A percentile compares a stretch with the other conserved stretches of the same genome.
These are phyloP conservation scores for Lottia scabra DNA, from an alignment of 2,888 invertebrate genomes.

Conservation along the genomic window DNA sequence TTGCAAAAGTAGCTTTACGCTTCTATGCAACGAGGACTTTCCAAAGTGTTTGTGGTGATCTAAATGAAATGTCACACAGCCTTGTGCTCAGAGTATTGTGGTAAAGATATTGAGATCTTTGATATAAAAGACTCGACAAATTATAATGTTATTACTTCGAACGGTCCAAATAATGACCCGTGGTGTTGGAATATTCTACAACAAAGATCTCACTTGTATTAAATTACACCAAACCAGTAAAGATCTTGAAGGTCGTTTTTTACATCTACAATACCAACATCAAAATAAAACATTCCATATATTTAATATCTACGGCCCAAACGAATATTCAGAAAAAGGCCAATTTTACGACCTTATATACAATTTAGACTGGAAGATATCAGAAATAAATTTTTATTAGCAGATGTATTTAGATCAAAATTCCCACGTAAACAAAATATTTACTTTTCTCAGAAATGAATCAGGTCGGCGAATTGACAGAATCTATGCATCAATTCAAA, in stretches of 20 bases:
- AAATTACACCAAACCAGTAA: too few species aligned
- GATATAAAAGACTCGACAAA: too few species aligned
- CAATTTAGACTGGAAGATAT: background rate
- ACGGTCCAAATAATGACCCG: too few species aligned
- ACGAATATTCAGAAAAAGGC: background rate
- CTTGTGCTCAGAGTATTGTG: too few species aligned
- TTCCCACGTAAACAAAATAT: background rate
- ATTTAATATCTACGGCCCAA: background rate
- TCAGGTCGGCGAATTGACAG: background rate
- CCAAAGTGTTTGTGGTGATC: too few species aligned
- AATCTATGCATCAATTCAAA: background rate
- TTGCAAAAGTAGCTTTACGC: too few species aligned
- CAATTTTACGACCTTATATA: background rate
- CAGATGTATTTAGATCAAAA: background rate
- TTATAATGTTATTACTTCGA: too few species aligned
- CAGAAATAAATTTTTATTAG: background rate
- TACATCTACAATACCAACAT: background rate
- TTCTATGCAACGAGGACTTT: too few species aligned
- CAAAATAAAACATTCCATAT: background rate
- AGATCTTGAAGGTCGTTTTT: background rate
- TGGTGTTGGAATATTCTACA: too few species aligned
- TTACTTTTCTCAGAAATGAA: background rate
- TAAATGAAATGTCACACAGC: too few species aligned
- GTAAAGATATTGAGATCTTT: too few species aligned
- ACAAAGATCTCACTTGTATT: too few species aligned